A percentile compares a stretch with the other conserved stretches of the same genome.
Conservation (phyloP, 2,888 invertebrate species). For the Schrankia costaestrigalis region DNA sequence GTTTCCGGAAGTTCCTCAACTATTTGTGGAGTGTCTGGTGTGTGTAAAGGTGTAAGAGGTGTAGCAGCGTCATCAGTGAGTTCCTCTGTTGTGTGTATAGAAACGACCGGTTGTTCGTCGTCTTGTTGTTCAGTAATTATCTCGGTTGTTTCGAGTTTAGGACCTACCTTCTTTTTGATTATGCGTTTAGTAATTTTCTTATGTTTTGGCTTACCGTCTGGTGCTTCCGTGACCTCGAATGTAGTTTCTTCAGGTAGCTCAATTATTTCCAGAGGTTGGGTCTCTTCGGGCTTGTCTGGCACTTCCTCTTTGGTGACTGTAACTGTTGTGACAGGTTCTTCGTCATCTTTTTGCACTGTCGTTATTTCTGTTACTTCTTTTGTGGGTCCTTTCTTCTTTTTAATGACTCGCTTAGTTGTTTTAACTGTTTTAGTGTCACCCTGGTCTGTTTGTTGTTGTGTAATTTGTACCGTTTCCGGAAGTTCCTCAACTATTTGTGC, state of each 20-base stretch:
- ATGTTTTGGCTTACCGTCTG: conserved; percentile 40
- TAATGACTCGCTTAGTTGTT: conserved; percentile 11
- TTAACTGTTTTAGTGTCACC: conserved; percentile 7
- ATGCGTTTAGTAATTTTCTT: conserved; percentile 36
- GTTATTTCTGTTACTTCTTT: conserved; percentile 26
- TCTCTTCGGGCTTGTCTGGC: neutral
- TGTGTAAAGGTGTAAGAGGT: conserved; percentile 5
- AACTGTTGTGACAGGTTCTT: conserved; percentile 18
- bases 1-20: conserved; percentile 42
- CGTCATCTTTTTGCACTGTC: conserved; percentile 26
- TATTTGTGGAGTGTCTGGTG: conserved; percentile 2
- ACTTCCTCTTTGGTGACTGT: conserved; percentile 8
- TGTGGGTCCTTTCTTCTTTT: conserved; percentile 33
- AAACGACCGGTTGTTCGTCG: conserved; percentile 23
- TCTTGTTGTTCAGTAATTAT: conserved; percentile 43
- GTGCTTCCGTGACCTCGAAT: conserved; percentile 28
- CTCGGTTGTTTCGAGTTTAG: conserved; percentile 34
- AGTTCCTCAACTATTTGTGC: conserved; percentile 11
- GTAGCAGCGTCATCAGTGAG: conserved; percentile 6
- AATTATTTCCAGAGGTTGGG: conserved; percentile 35
- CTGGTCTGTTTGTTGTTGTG: conserved; percentile 10
- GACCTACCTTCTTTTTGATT: conserved; percentile 33
- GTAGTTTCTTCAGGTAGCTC: conserved; percentile 27
- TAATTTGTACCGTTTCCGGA: conserved; percentile 26
- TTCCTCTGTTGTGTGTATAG: conserved; percentile 5